Evolutionary conservation across 1,140 invertebrate genomes (phyloP).

Genomic region (Dufourea novaeangliae): DNA sequence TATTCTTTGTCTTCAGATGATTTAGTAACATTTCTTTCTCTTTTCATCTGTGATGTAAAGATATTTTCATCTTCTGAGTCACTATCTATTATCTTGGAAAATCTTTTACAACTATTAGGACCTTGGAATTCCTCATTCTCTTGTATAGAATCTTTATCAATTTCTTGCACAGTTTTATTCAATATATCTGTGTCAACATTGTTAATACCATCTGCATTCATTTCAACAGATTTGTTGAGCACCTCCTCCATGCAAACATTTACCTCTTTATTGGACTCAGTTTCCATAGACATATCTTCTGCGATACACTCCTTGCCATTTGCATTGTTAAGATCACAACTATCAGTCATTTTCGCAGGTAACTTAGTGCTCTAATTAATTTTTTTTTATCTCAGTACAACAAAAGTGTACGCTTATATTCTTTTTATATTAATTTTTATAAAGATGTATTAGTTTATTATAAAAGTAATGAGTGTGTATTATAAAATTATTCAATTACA

Average conservation of each 20-base stretch:
- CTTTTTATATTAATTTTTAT: neutral
- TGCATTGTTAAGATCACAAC: neutral
- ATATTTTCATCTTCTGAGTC: slow-evolving; percentile 55
- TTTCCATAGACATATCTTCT: neutral
- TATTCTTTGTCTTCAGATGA: slow-evolving; percentile 30
- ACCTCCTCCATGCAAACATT: neutral
- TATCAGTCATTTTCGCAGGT: neutral
- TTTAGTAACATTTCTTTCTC: neutral
- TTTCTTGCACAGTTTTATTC: neutral
- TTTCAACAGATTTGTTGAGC: neutral
- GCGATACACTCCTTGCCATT: neutral
- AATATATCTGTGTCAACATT: neutral
- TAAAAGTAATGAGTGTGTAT: neutral
- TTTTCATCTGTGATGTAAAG: neutral
- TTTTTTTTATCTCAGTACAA: neutral
- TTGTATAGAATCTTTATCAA: neutral
- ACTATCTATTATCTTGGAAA: slow-evolving; percentile 41
- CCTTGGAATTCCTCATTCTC: neutral
- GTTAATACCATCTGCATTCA: neutral
- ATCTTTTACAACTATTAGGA: neutral
- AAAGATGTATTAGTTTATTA: neutral
- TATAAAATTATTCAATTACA: neutral
- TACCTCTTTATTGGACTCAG: neutral
- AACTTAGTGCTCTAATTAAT: neutral
- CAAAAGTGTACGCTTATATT: neutral